Evolutionary conservation across 30 jellyfish, hydroid and myxozoan genomes (phyloP).

Genomic region (Aurelia aurita): DNA sequence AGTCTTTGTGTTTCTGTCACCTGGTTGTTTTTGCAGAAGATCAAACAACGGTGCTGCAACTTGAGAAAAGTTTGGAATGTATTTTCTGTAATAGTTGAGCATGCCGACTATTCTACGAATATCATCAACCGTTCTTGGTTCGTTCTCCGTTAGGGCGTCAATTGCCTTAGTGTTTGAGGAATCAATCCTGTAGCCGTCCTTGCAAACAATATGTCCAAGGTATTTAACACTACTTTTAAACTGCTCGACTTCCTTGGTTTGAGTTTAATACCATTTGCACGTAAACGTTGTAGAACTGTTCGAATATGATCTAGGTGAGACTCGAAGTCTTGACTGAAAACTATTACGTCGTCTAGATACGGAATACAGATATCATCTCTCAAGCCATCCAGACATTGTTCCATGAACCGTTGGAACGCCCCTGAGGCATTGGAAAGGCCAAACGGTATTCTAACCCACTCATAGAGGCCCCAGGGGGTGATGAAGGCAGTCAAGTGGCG

Average conservation of each 20-base stretch:
- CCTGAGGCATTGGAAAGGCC: constrained; percentile 64
- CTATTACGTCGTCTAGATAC: constrained; percentile 42
- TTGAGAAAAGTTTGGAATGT: constrained; percentile 42
- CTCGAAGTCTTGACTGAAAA: constrained; percentile 15
- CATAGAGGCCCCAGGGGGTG: constrained; percentile 47
- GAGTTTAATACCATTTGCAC: constrained; percentile 36
- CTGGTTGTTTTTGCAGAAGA: constrained; percentile 14
- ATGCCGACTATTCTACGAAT: constrained; percentile 33
- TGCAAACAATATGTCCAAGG: constrained; percentile 9
- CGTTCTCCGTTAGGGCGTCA: background rate
- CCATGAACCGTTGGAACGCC: constrained; percentile 66
- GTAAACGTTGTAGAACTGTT: constrained; percentile 22
- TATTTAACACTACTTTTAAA: constrained; percentile 17
- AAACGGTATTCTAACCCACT: constrained; percentile 68
- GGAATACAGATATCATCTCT: constrained; percentile 46
- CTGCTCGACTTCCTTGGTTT: constrained; percentile 24
- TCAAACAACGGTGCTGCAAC: constrained; percentile 44
- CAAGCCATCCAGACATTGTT: constrained; percentile 34
- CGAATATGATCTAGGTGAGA: constrained; percentile 20
- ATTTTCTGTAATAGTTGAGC: constrained; percentile 34
- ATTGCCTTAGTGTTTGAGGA: constrained; percentile 5
- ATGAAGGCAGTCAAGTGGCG: constrained; percentile 59
- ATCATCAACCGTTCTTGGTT: constrained; percentile 53
- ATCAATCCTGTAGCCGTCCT: constrained; percentile 6
- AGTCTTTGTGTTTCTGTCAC: background rate